These are phyloP conservation scores for Hoplostethus mediterraneus DNA, from an alignment of 2,797 vertebrate species.

Conservation along the genomic window DNA sequence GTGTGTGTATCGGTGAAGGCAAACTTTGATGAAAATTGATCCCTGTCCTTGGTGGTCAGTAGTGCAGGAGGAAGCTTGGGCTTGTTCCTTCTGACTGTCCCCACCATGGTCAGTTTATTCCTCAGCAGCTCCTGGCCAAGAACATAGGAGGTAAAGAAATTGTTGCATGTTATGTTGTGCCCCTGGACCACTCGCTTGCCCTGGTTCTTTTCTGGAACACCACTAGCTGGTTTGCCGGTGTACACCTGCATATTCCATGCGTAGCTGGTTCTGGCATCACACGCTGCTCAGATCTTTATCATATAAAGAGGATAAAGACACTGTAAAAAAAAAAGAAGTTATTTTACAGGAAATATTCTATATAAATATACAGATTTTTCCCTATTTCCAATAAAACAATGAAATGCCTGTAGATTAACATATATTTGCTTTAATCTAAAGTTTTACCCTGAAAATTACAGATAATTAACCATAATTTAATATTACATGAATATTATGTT, in stretches of 20 bases:
- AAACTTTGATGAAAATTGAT: constrained; percentile 2
- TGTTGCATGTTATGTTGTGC: constrained; percentile 30
- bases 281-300: too few relatives aligned
- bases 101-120: background rate
- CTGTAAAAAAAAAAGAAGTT: too few relatives aligned
- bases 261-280: background rate
- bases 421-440: too few relatives aligned
- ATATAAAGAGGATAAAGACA: too few relatives aligned
- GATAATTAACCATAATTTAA: too few relatives aligned
- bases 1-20: constrained; percentile 27
- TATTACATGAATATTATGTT: too few relatives aligned
- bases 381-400: too few relatives aligned
- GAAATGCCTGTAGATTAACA: too few relatives aligned
- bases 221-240: background rate
- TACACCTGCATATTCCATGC: background rate
- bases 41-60: background rate
- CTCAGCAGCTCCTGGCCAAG: constrained; percentile 6
- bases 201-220: background rate
- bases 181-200: constrained; percentile 8
- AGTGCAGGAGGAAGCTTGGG: background rate
- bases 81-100: constrained; percentile 7
- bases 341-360: too few relatives aligned
- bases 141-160: constrained; percentile 18
- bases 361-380: too few relatives aligned
- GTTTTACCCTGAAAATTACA: too few relatives aligned